A percentile compares a stretch with the other conserved stretches of the same genome.
These are phyloP conservation scores for Sinosuthora webbiana DNA, from an alignment of 2,113 vertebrate genomes.

Conservation along the genomic window DNA sequence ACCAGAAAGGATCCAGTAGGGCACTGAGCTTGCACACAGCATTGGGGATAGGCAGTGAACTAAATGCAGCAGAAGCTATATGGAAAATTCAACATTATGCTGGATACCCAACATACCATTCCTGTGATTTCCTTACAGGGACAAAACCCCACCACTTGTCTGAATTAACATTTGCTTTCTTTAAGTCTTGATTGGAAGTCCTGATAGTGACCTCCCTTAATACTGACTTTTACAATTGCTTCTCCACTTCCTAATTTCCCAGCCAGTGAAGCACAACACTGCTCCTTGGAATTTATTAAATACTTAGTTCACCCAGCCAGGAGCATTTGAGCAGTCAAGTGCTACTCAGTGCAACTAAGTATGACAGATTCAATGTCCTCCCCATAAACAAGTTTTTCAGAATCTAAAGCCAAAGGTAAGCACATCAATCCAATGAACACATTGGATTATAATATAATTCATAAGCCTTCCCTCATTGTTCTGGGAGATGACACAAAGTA, in stretches of 20 bases:
- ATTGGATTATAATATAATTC: not conserved
- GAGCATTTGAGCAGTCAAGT: not conserved
- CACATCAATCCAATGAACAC: not conserved
- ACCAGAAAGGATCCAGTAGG: not conserved
- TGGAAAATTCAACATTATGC: not conserved
- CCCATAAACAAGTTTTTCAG: not conserved
- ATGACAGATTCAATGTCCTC: not conserved
- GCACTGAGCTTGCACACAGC: not conserved
- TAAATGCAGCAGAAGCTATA: not conserved
- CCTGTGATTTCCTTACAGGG: not conserved
- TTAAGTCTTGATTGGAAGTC: not conserved
- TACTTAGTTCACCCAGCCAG: not conserved
- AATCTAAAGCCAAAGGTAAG: not conserved
- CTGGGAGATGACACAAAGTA: not conserved
- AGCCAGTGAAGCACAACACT: not conserved
- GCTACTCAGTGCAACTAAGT: not conserved
- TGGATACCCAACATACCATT: not conserved
- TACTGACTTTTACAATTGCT: not conserved
- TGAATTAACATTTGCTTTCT: not conserved
- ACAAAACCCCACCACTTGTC: not conserved
- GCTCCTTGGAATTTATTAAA: slow-evolving; percentile 4
- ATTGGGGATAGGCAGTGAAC: not conserved
- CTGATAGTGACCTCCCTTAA: not conserved
- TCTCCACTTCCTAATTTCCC: not conserved
- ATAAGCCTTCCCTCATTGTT: not conserved